Conservation (phyloP, 2,888 invertebrate genomes). For the Sinotaia quadrata region DNA sequence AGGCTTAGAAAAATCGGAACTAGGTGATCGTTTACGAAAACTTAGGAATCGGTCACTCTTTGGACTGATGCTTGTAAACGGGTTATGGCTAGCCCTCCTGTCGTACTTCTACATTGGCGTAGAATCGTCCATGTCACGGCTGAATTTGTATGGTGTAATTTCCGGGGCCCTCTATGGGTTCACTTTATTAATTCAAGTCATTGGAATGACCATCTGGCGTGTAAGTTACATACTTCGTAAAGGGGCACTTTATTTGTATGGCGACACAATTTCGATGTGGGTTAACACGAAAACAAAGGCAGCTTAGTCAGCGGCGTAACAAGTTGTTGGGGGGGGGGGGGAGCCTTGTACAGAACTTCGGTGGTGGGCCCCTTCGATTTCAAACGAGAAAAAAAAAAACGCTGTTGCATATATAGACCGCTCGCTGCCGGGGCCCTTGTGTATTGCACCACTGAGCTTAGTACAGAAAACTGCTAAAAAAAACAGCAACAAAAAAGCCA, state of each 20-base stretch:
- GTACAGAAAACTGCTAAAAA: no score
- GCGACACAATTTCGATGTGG: constrained; percentile 44
- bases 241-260: constrained; percentile 41
- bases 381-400: no score
- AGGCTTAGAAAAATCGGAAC: constrained; percentile 42
- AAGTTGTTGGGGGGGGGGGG: no score
- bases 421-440: no score
- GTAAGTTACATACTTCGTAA: constrained; percentile 41
- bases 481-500: no score
- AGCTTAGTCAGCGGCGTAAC: no score
- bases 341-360: no score
- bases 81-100: constrained; percentile 48
- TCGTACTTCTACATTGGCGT: constrained; percentile 48
- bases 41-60: constrained; percentile 46
- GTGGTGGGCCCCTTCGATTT: no score
- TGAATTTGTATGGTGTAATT: constrained; percentile 55
- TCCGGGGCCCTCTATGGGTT: constrained; percentile 55
- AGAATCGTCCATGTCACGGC: constrained; percentile 42
- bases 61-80: constrained; percentile 43
- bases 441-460: no score
- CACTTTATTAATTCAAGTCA: constrained; percentile 48
- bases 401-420: no score
- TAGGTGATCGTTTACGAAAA: constrained; percentile 39
- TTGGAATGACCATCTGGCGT: constrained; percentile 49
- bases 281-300: constrained; percentile 33